phyloP scores from a whole-genome alignment of 2,113 vertebrate species.

The Telmatochromis sp. region DNA sequence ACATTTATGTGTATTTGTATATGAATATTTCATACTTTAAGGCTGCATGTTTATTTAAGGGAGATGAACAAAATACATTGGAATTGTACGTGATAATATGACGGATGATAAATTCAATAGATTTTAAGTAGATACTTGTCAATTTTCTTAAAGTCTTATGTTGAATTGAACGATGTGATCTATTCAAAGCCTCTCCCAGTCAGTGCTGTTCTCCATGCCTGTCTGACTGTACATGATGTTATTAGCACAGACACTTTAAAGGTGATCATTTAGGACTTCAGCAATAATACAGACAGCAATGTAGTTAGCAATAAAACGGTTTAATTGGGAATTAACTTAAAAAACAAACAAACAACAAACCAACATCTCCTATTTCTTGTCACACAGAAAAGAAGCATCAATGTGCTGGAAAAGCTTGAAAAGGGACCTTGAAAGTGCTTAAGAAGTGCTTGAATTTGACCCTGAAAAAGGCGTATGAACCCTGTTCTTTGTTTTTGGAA shows the following conservation, averaged over 20 bases:
- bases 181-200: not conserved
- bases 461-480: not conserved
- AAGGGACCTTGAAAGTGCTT: not conserved
- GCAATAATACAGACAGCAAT: not conserved
- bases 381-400: not conserved
- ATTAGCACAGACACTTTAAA: not conserved
- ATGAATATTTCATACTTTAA: not conserved
- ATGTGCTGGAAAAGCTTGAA: not conserved
- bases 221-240: not conserved
- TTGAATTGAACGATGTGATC: rapidly evolving
- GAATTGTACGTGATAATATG: not conserved
- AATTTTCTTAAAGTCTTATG: not conserved
- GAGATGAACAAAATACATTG: not conserved
- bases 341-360: not conserved
- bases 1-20: not conserved
- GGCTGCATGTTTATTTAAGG: not conserved
- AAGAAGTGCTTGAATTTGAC: not conserved
- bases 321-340: not conserved
- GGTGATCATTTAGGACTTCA: not conserved
- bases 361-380: not conserved
- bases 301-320: not conserved
- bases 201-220: not conserved
- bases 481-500: not conserved
- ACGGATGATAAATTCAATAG: not conserved
- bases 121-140: not conserved